Percentiles rank a stretch among this genome's conserved stretches.
phyloP scores from a whole-genome alignment of 1,140 invertebrate species.

The Pinna nobilis region DNA sequence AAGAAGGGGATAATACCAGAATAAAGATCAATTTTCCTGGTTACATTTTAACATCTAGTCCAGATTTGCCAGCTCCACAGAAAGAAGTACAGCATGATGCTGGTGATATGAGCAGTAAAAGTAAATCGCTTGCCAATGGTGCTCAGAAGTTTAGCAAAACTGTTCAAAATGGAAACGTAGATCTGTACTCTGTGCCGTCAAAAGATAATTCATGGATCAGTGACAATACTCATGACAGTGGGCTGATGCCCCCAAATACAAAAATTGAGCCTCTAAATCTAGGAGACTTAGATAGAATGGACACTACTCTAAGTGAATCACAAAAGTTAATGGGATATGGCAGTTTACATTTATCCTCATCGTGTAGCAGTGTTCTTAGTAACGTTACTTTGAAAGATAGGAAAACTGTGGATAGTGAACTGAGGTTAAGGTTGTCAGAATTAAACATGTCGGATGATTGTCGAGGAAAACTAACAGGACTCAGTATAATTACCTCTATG shows the following conservation, averaged over 20 bases:
- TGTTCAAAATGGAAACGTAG: conserved; percentile 17
- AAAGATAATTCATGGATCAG: conserved; percentile 39
- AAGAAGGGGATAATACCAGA: conserved; percentile 44
- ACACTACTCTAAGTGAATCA: conserved; percentile 44
- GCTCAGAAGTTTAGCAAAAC: conserved; percentile 14
- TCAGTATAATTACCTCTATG: conserved; percentile 41
- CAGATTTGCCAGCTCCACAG: conserved; percentile 10
- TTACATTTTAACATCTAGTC: conserved; percentile 44
- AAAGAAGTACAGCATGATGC: neutral
- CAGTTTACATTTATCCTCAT: conserved; percentile 46
- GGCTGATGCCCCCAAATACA: conserved; percentile 33
- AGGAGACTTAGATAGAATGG: conserved; percentile 49
- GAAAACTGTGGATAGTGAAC: conserved; percentile 62
- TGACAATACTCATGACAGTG: conserved; percentile 34
- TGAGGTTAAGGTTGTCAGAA: conserved; percentile 60
- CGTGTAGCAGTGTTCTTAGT: conserved; percentile 57
- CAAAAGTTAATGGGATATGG: conserved; percentile 26
- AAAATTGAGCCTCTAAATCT: conserved; percentile 65
- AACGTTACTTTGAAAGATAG: conserved; percentile 41
- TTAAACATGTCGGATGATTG: conserved; percentile 68
- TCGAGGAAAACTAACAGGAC: conserved; percentile 42
- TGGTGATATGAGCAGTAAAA: conserved; percentile 4
- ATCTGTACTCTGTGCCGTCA: conserved; percentile 27
- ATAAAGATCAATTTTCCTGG: conserved; percentile 63
- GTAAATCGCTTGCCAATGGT: conserved; percentile 27